phyloP scores from a whole-genome alignment of 2,113 vertebrate genomes.

The Gracilinanus agilis region DNA sequence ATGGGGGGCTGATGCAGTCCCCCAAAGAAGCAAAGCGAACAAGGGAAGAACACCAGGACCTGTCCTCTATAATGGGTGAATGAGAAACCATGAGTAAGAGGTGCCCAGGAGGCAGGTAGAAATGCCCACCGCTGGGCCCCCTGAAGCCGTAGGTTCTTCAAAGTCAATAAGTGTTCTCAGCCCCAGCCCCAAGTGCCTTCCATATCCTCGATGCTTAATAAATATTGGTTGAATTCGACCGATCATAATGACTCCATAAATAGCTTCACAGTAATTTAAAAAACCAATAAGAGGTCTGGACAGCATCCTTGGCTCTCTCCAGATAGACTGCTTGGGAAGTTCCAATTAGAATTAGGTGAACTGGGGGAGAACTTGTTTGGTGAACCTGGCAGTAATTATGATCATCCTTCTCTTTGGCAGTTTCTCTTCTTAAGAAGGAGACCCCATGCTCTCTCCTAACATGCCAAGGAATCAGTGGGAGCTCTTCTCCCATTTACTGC shows the following conservation, averaged over 20 bases:
- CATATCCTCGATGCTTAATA: no score
- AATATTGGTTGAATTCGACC: no score
- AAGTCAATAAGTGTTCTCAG: no score
- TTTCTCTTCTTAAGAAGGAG: neutral
- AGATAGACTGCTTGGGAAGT: neutral
- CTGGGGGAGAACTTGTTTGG: neutral
- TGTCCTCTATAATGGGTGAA: neutral
- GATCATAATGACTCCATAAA: neutral
- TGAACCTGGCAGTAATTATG: neutral
- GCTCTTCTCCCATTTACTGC: neutral
- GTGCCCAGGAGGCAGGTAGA: neutral
- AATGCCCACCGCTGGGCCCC: no score
- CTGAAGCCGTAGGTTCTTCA: no score
- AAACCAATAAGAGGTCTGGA: neutral
- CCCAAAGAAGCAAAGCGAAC: neutral
- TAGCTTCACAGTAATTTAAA: neutral
- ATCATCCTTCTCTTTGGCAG: rapidly evolving
- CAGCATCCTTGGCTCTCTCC: neutral
- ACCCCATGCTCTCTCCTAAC: rapidly evolving
- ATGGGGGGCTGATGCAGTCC: neutral
- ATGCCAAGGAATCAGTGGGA: neutral
- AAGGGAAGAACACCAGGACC: no score
- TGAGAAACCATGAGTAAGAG: neutral
- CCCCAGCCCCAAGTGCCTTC: no score
- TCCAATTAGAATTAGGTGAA: neutral